Evolutionary conservation across 2,888 invertebrate species (phyloP).

Genomic region (Phortica okadai): DNA sequence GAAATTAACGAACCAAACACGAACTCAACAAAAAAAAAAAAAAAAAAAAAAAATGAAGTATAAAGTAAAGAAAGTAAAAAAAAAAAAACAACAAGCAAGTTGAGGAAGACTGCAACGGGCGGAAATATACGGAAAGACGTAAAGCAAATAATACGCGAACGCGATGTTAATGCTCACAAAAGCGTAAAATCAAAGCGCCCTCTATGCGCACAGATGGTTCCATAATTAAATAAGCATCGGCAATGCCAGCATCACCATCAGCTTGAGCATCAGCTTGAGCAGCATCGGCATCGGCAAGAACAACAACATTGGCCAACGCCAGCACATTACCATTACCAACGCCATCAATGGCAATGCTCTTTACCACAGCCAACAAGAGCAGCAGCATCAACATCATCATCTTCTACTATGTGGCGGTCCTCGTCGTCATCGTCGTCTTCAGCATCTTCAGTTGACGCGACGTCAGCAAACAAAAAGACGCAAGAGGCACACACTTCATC

Average conservation of each 20-base stretch:
- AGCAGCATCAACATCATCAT: too few species aligned
- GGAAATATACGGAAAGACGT: conserved; percentile 12
- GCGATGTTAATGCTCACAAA: conserved; percentile 56
- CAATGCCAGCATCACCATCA: conserved; percentile 10
- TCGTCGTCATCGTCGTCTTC: neutral
- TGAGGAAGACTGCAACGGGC: neutral
- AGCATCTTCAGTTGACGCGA: neutral
- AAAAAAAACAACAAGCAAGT: conserved; percentile 31
- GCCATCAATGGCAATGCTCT: neutral
- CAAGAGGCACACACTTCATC: conserved; percentile 11
- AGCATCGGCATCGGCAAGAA: neutral
- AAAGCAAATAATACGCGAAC: conserved; percentile 29
- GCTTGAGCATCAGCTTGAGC: neutral
- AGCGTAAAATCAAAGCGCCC: conserved; percentile 72
- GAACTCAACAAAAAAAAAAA: conserved; percentile 39
- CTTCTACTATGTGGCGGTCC: neutral
- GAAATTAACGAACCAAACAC: conserved; percentile 71
- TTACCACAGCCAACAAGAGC: too few species aligned
- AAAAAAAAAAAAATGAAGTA: conserved; percentile 28
- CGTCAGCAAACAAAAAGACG: neutral
- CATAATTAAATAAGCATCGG: conserved; percentile 70
- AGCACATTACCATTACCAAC: conserved; percentile 7
- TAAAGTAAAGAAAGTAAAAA: conserved; percentile 29
- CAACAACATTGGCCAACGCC: neutral
- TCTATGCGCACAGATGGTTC: conserved; percentile 68